Base-by-base conservation (phyloP, 2,113 vertebrate species). In the Toxotes chatareus region DNA sequence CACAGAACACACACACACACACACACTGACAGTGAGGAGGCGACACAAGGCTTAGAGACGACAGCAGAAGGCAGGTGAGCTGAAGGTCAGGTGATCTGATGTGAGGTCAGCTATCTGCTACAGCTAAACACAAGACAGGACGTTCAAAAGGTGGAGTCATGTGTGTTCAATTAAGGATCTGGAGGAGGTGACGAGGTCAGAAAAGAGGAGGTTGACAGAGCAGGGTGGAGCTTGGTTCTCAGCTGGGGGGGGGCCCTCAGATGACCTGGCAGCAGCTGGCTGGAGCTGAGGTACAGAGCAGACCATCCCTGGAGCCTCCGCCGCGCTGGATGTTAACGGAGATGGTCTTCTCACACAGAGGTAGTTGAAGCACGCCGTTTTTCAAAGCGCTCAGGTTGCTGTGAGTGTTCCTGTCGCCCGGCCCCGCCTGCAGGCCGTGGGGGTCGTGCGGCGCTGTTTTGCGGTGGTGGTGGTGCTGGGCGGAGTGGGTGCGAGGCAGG, bases 321-420 rank as follows among this genome's bases (percentile, higher is more conserved):
- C 88, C 85, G 23, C 95, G 97, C 94, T 97, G 97, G 95, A 99
- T 99, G 94, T 99, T 99, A 90, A 99, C 97, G 78, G 97, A 99
- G 95, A 99, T 97, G 69, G 96, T 99, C 94, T 98, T 99, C 94
- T 99, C 98, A 53, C 97, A 99, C 89, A 99, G 98, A 97, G 98
- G 98, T 96, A 99, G 98, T 96, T 99, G 98, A 69, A 99, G 95
- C 89, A 98, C 94, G 66, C 93, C 96, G 57, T 96, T 97, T 91
- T 96, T 97, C 95, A 99, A 95, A 92, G 96, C 4, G 13, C 79
- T 96, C 94, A 96, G 95, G 90, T 90, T 96, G 74, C 90, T 61
- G 74, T 64, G 73, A 81, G 75, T 93, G 86, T 91, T 81, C 68
- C 88, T 83, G 83, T 46, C 4, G 8, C 49, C 36, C 1, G 57